phyloP scores from a whole-genome alignment of 2,113 vertebrate species.

The Scopus umbretta region DNA sequence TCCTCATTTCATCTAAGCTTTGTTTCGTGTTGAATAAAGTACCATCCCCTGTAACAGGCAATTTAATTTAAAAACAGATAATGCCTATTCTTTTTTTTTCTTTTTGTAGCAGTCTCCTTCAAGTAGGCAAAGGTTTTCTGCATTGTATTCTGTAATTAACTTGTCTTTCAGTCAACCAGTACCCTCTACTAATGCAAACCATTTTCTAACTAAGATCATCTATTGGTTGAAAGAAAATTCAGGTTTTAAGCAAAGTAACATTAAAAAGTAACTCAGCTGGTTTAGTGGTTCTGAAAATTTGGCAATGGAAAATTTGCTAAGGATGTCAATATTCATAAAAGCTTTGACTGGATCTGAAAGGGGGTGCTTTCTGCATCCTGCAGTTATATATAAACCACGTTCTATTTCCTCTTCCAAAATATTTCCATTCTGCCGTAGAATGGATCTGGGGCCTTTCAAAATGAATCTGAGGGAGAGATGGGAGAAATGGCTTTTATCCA shows the following conservation, averaged over 20 bases:
- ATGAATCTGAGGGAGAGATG: neutral
- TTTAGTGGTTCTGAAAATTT: neutral
- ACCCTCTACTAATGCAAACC: neutral
- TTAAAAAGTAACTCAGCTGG: neutral
- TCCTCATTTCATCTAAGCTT: neutral
- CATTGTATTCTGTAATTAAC: slow-evolving; percentile 13
- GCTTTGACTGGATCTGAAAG: neutral
- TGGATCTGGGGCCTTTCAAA: neutral
- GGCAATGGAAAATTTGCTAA: neutral
- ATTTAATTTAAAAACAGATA: neutral
- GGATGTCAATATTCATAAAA: neutral
- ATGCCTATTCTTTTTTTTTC: neutral
- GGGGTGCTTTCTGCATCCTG: neutral
- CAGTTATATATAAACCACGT: neutral
- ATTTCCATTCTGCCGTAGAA: neutral
- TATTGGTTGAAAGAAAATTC: neutral
- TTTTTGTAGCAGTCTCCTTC: neutral
- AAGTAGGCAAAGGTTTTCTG: neutral
- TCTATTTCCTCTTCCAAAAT: neutral
- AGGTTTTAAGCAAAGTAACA: neutral
- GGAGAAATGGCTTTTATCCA: neutral
- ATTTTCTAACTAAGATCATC: neutral
- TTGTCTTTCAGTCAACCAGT: slow-evolving; percentile 23
- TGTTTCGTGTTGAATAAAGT: neutral
- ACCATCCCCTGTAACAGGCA: neutral